Base-by-base conservation (phyloP, 2,888 invertebrate species). In the Synanthedon formicaeformis region DNA sequence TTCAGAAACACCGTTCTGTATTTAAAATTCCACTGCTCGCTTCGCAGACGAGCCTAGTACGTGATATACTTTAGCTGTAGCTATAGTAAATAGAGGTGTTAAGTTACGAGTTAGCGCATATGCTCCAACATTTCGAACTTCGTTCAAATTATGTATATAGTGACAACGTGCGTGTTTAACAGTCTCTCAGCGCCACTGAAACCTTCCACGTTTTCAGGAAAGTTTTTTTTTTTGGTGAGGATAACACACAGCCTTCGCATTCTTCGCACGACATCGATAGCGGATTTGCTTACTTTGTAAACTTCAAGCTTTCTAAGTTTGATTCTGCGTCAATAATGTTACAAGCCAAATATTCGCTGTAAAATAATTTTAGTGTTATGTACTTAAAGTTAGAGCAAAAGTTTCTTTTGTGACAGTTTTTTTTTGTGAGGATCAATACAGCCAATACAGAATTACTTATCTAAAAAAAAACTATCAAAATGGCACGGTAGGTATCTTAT, bases 31-130 rank as follows among this genome's bases (percentile, higher is more conserved):
- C 58, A 62, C 57, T 60, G 73, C 66, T 67, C 63, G 67, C 65
- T 59, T 64, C 66, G 63, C 60, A 67, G 71, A 63, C 70, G 70
- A 64, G 78, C 78, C 81, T 78, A 71, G 60, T 63, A 86, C 86
- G 86, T 87, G 86, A 72, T 81, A 75, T 78, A 82, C 84, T 85
- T 86, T 84, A 67, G 70, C 69, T 69, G 76, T 75, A 78, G 18
- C 48, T 41, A 51, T 77, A 72, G 71, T 73, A 78, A 78, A 81
- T 78, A 80, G 74, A 67, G 65, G 68, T 68, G 67, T 66, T 66
- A 60, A 68, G 69, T 71, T 73, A 62, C 65, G 69, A 71, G 68
- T 69, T 67, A 67, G 73, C 68, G 73, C 71, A 68, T 67, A 69
- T 71, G 64, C 53, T 57, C 55, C 51, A 57, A 48, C 56, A 56